Evolutionary conservation across 1,140 invertebrate genomes (phyloP).

Genomic region (Drosophila busckii): DNA sequence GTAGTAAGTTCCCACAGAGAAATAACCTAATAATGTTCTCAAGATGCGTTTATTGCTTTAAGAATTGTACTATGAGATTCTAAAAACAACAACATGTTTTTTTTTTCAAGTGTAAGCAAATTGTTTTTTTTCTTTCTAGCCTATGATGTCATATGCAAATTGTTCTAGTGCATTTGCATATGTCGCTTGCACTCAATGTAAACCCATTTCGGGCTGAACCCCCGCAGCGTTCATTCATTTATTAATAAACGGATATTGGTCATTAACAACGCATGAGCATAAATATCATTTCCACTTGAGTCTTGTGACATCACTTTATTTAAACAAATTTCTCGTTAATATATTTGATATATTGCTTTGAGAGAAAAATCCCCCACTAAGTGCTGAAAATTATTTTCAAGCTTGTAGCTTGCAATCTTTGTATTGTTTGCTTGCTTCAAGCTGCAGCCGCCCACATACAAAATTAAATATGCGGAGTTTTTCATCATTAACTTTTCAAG

Average conservation of each 20-base stretch:
- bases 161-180: conserved; percentile 41
- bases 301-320: conserved; percentile 12
- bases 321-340: conserved; percentile 27
- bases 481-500: conserved; percentile 31
- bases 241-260: conserved; percentile 48
- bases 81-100: too few species aligned
- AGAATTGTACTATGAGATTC: too few species aligned
- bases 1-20: too few species aligned
- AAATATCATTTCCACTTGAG: conserved; percentile 24
- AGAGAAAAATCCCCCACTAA: conserved; percentile 38
- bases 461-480: conserved; percentile 45
- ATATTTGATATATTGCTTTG: conserved; percentile 39
- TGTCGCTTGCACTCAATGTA: conserved; percentile 55
- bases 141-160: conserved; percentile 68
- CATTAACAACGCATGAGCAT: conserved; percentile 28
- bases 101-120: conserved; percentile 19
- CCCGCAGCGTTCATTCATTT: conserved; percentile 27
- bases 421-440: conserved; percentile 19
- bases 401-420: conserved; percentile 35
- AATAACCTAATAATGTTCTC: too few species aligned
- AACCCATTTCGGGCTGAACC: conserved; percentile 56
- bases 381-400: conserved; percentile 53
- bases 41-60: too few species aligned
- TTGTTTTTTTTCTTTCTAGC: conserved; percentile 14
- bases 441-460: conserved; percentile 49